These are phyloP conservation scores for Hemitrygon akajei DNA, from an alignment of 2,797 vertebrate genomes.

Conservation along the genomic window DNA sequence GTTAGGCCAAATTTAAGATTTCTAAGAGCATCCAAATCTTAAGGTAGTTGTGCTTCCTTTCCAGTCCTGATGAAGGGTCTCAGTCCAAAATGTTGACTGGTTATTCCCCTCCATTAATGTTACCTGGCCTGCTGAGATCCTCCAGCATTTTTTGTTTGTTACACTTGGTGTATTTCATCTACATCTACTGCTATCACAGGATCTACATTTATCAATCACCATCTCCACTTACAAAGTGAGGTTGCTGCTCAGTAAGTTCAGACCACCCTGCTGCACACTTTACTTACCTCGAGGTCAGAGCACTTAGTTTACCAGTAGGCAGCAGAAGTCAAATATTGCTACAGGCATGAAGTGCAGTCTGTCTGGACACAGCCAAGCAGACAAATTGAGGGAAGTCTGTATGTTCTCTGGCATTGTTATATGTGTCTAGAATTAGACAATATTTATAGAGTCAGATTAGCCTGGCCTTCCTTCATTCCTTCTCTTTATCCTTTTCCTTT, in stretches of 20 bases:
- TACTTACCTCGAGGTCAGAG: background rate
- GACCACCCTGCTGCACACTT: background rate
- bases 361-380: background rate
- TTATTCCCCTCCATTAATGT: no score
- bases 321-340: background rate
- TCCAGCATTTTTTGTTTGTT: no score
- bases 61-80: no score
- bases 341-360: background rate
- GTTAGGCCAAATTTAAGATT: no score
- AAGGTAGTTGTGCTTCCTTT: no score
- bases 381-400: background rate
- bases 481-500: background rate
- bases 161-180: background rate
- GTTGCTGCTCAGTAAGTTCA: background rate
- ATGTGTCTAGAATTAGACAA: background rate
- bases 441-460: constrained; percentile 12
- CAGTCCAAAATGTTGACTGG: no score
- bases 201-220: background rate
- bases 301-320: background rate
- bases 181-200: background rate
- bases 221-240: background rate
- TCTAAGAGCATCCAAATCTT: no score
- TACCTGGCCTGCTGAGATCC: no score
- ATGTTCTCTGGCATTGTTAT: background rate
- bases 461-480: background rate